Evolutionary conservation across 2,113 vertebrate species (phyloP).

Genomic region (Sapajus apella): DNA sequence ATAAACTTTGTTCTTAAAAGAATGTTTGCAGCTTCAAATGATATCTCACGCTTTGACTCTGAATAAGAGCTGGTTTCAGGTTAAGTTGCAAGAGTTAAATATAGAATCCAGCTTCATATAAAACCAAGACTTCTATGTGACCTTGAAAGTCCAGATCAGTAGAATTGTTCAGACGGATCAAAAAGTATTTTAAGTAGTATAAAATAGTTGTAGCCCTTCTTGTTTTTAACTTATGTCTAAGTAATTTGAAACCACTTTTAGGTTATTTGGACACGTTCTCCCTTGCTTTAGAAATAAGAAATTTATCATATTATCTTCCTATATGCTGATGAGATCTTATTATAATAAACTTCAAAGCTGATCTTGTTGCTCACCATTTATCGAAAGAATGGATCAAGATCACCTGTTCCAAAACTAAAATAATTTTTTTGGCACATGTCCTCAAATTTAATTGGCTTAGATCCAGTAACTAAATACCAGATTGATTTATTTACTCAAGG

Average conservation of each 20-base stretch:
- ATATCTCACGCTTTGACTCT: slow-evolving; percentile 14
- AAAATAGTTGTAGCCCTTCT: background rate
- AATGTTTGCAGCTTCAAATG: background rate
- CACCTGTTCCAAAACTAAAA: slow-evolving; percentile 14
- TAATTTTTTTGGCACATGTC: background rate
- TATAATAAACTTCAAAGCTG: background rate
- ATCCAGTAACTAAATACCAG: slow-evolving; percentile 17
- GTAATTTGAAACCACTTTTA: slow-evolving; percentile 5
- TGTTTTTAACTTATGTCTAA: background rate
- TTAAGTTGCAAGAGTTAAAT: background rate
- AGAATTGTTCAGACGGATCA: background rate
- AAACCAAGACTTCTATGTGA: background rate
- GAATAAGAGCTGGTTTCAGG: slow-evolving; percentile 38
- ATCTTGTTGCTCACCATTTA: background rate
- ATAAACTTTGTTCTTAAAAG: slow-evolving; percentile 16
- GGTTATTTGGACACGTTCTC: background rate
- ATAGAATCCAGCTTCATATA: slow-evolving; percentile 7
- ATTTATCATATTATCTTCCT: background rate
- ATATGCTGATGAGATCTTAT: background rate
- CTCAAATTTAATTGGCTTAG: slow-evolving; percentile 17
- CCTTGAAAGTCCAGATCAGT: slow-evolving; percentile 5
- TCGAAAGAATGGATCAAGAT: background rate
- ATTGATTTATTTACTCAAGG: slow-evolving; percentile 6
- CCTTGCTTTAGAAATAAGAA: slow-evolving; percentile 19
- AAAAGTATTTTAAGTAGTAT: slow-evolving; percentile 23